Percentiles rank a stretch among this genome's conserved stretches.
Evolutionary conservation across 2,113 vertebrate species (phyloP).

Genomic region (Crotalus viridis): DNA sequence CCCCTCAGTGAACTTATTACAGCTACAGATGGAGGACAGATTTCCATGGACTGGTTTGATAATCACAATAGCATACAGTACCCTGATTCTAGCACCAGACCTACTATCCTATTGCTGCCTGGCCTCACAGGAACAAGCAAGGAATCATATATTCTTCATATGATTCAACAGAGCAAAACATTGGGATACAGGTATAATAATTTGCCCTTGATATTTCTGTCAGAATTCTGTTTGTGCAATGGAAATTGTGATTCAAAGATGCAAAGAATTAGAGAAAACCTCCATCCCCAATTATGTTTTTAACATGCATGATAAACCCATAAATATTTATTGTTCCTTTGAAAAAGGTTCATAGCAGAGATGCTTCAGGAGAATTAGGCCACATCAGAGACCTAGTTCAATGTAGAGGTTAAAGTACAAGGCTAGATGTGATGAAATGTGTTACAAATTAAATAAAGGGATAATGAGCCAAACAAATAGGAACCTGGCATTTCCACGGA

Average conservation of each 20-base stretch:
- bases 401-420: neutral
- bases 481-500: neutral
- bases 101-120: conserved; percentile 89
- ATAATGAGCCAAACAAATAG: neutral
- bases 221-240: neutral
- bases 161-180: conserved; percentile 90
- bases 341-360: too few species aligned
- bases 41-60: conserved; percentile 98
- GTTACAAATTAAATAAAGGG: neutral
- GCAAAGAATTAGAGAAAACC: neutral
- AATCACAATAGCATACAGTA: conserved; percentile 82
- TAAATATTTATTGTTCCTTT: neutral
- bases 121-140: conserved; percentile 96
- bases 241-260: neutral
- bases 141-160: conserved; percentile 97
- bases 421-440: neutral
- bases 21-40: conserved; percentile 96
- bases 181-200: conserved; percentile 89
- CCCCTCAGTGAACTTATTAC: conserved; percentile 89
- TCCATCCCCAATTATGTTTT: neutral
- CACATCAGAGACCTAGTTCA: neutral
- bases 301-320: neutral
- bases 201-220: conserved; percentile 34
- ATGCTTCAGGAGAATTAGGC: neutral
- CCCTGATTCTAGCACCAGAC: conserved; percentile 80